Evolutionary conservation across 2,113 vertebrate genomes (phyloP).

Genomic region (Sisor rabdophorus): DNA sequence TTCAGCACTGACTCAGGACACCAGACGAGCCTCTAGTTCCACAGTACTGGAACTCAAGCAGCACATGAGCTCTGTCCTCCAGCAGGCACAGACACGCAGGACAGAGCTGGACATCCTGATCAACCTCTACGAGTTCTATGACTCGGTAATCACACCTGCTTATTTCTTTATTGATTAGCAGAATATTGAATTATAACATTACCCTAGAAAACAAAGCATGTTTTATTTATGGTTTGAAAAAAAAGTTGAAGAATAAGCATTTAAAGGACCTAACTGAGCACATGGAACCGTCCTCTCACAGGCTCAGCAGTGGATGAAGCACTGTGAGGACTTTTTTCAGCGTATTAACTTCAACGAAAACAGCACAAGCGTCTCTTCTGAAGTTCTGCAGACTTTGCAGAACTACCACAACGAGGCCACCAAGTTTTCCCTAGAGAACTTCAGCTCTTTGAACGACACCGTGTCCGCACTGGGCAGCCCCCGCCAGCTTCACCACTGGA

Average conservation of each 20-base stretch:
- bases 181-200: too few species aligned
- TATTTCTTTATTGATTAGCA: too few species aligned
- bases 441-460: constrained; percentile 65
- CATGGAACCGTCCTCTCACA: constrained; percentile 41
- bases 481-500: constrained; percentile 67
- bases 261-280: background rate
- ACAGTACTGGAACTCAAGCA: constrained; percentile 61
- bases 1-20: constrained; percentile 61
- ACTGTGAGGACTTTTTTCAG: constrained; percentile 66
- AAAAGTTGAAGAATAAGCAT: background rate
- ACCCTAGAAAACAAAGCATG: background rate
- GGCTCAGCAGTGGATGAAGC: constrained; percentile 68
- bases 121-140: constrained; percentile 71
- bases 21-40: constrained; percentile 55
- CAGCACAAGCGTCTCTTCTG: constrained; percentile 42
- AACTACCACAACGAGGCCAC: constrained; percentile 65
- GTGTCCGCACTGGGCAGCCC: constrained; percentile 63
- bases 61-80: constrained; percentile 59
- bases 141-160: constrained; percentile 61
- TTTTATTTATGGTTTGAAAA: background rate
- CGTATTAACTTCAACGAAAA: constrained; percentile 56
- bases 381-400: constrained; percentile 62
- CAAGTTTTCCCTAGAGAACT: constrained; percentile 72
- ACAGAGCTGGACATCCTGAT: constrained; percentile 64
- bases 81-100: constrained; percentile 61